Conservation (phyloP, 2,113 vertebrate species). For the Sardina pilchardus region DNA sequence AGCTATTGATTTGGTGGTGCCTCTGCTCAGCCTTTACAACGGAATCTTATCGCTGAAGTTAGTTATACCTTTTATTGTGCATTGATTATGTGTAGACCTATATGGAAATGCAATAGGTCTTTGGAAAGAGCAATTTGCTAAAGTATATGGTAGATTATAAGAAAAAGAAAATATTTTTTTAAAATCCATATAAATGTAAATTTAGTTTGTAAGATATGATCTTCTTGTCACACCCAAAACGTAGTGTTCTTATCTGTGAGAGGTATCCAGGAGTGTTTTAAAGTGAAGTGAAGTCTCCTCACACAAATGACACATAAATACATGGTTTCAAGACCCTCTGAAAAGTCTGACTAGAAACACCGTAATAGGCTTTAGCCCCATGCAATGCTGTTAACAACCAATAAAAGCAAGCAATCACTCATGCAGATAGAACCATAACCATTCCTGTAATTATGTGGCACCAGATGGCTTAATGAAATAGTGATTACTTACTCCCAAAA, state of each 20-base stretch:
- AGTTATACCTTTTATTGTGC: not conserved
- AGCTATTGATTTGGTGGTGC: no score
- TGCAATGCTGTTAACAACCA: not conserved
- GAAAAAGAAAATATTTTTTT: no score
- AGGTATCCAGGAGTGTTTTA: no score
- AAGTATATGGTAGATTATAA: no score
- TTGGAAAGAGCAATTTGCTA: not conserved
- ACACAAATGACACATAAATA: constrained; percentile 9
- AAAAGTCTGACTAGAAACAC: not conserved
- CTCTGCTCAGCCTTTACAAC: no score
- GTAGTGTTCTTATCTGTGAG: no score
- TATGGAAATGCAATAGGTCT: not conserved
- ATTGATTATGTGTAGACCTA: not conserved
- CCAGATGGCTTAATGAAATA: constrained; percentile 44
- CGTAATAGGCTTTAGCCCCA: not conserved
- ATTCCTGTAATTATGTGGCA: constrained; percentile 44
- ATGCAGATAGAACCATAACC: constrained; percentile 32
- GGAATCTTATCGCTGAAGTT: not conserved
- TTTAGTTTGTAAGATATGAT: not conserved
- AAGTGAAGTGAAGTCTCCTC: not conserved
- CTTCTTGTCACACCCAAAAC: not conserved
- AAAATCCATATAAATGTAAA: no score
- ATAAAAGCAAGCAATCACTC: constrained; percentile 31
- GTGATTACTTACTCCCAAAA: constrained; percentile 41
- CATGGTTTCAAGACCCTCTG: not conserved